These are phyloP conservation scores for Sericinus montela DNA, from an alignment of 2,888 invertebrate species.

Conservation along the genomic window DNA sequence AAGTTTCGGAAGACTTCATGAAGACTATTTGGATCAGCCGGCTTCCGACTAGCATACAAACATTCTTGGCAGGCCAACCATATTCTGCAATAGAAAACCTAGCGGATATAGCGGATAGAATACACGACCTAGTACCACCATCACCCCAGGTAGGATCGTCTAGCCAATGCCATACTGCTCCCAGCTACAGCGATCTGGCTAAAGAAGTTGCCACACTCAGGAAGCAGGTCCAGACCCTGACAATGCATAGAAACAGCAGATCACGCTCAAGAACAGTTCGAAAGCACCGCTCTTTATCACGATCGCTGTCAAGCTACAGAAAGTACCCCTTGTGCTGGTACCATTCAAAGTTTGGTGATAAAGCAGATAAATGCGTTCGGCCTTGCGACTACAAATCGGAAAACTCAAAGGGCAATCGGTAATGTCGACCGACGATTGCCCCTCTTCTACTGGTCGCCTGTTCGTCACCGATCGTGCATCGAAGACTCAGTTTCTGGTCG, in stretches of 20 bases:
- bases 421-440: slow-evolving; percentile 25
- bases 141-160: too few species aligned
- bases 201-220: too few species aligned
- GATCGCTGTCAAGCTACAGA: slow-evolving; percentile 14
- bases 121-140: too few species aligned
- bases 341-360: slow-evolving; percentile 19
- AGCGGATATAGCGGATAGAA: too few species aligned
- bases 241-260: too few species aligned
- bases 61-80: slow-evolving; percentile 20
- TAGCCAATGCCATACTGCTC: too few species aligned
- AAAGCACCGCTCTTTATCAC: too few species aligned
- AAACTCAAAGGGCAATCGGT: slow-evolving; percentile 22
- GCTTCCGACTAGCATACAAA: slow-evolving; percentile 10
- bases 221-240: too few species aligned
- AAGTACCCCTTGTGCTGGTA: slow-evolving; percentile 25
- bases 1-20: slow-evolving; percentile 11
- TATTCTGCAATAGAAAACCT: too few species aligned
- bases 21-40: slow-evolving; percentile 9
- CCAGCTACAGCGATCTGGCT: too few species aligned
- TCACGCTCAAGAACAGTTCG: too few species aligned
- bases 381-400: slow-evolving; percentile 2
- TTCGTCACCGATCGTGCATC: slow-evolving; percentile 24
- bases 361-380: slow-evolving; percentile 19
- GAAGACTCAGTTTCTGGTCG: slow-evolving; percentile 17
- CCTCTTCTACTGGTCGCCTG: slow-evolving; percentile 21